Percentiles rank a stretch among this genome's conserved stretches.
These are phyloP conservation scores for Smithornis capensis DNA, from an alignment of 2,113 vertebrate species.

Conservation along the genomic window DNA sequence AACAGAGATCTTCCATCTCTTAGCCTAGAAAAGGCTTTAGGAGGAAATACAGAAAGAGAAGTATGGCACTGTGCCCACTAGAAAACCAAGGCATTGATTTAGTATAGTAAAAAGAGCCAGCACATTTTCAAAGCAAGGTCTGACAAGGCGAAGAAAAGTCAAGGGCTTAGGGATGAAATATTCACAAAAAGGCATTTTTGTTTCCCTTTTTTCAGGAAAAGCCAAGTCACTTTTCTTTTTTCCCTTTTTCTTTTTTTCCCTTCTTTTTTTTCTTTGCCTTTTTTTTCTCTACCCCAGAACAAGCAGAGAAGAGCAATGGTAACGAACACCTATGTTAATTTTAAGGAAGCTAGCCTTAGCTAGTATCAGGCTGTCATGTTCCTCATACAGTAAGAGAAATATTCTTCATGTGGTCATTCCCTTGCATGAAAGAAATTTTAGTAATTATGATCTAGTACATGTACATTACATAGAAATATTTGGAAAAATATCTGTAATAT, in stretches of 20 bases:
- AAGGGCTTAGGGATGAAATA: background rate
- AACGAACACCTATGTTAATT: background rate
- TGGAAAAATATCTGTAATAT: background rate
- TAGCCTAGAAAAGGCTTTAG: background rate
- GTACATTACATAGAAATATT: background rate
- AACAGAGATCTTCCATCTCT: background rate
- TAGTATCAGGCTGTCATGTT: background rate
- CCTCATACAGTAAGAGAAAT: background rate
- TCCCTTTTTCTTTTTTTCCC: too few species aligned
- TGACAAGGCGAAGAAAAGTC: background rate
- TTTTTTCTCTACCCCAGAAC: background rate
- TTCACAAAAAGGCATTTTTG: background rate
- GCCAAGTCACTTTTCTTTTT: background rate
- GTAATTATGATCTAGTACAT: background rate
- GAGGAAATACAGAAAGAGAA: background rate
- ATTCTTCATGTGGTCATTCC: background rate
- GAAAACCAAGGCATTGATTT: background rate
- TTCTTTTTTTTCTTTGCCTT: background rate
- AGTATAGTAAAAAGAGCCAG: background rate
- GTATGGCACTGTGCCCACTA: background rate
- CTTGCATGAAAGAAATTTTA: background rate
- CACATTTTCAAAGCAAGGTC: background rate
- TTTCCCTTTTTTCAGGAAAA: background rate
- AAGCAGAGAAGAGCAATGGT: background rate
- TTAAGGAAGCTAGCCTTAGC: background rate